Evolutionary conservation across 2,888 invertebrate species (phyloP), one percentile per base, ranked within the genome.

Genomic region (Ophraella communa): DNA sequence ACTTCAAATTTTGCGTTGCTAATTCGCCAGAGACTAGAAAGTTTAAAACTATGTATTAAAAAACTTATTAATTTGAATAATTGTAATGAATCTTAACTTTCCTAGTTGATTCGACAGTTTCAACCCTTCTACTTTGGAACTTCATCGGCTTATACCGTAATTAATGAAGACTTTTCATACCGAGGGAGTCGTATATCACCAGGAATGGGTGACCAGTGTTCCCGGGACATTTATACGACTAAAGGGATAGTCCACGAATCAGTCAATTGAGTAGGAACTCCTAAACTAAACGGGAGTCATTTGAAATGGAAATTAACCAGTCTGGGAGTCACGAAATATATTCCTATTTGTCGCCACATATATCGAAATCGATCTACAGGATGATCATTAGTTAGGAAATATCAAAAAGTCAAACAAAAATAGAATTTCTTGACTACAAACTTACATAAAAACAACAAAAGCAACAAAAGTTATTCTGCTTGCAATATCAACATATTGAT

Each of bases 271-370:
- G 14, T 49, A 47, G 58, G n/a, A 58, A 23, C 23, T 20, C 1
- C n/a, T 49, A 24, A 17, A 57, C n/a, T 49, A 24, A 17, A 57
- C 49, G 47, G 58, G 49, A 35, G 35, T 33, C 58, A 58, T 58
- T 58, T 49, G 58, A 49, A 58, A 58, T 58, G 58, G 58, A 58
- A 58, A 44, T 44, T n/a, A 17, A 23, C 11, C 20, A 20, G 45
- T 17, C 47, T 18, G 21, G 24, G 49, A 49, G 58, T 44, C 49
- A 39, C 49, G 23, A 17, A 33, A 58, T 39, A 33, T 27, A 39
- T 58, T 18, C 30, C 23, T 2, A 23, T 23, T 10, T 23, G 35
- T 47, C 21, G 3, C 3, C 20, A 23, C 7, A 11, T 11, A 21
- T 47, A 47, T 45, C 27, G 0, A 49, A 49, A n/a, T 21, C n/a